phyloP scores from a whole-genome alignment of 1,140 invertebrate genomes.

The Zaprionus africanus region DNA sequence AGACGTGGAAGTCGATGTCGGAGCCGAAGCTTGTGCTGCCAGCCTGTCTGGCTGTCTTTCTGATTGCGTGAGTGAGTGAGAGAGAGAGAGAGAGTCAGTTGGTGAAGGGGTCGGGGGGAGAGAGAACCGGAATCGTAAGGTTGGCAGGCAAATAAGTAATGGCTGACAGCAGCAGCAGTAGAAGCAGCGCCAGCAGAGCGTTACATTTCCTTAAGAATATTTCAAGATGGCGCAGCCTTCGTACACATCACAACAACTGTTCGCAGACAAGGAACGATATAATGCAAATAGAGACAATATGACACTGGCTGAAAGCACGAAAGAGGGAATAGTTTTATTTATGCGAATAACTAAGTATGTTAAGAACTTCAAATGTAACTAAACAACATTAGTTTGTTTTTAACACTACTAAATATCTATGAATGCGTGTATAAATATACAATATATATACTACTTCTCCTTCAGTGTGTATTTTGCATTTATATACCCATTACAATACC shows the following conservation, averaged over 20 bases:
- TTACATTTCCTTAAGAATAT: constrained; percentile 54
- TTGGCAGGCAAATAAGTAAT: constrained; percentile 72
- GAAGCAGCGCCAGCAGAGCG: constrained; percentile 19
- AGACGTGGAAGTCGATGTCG: neutral
- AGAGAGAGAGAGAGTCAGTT: neutral
- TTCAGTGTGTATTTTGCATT: too few relatives aligned
- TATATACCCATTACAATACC: too few relatives aligned
- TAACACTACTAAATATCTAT: too few relatives aligned
- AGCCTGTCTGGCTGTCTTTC: constrained; percentile 55
- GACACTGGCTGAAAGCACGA: constrained; percentile 15
- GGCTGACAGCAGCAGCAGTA: constrained; percentile 57
- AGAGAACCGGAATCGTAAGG: constrained; percentile 22
- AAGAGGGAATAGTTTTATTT: too few relatives aligned
- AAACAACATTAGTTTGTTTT: too few relatives aligned
- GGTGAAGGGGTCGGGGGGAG: neutral
- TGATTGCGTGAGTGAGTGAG: constrained; percentile 48
- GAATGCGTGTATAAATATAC: too few relatives aligned
- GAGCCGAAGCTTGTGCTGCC: constrained; percentile 28
- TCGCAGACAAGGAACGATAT: neutral
- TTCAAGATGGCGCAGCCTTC: constrained; percentile 68
- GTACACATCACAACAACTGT: constrained; percentile 7
- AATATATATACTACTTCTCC: too few relatives aligned
- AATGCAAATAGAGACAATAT: neutral
- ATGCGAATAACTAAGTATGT: too few relatives aligned
- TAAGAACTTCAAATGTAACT: too few relatives aligned